Conservation (phyloP, 2,797 vertebrate species). For the Onychomys leucogaster region DNA sequence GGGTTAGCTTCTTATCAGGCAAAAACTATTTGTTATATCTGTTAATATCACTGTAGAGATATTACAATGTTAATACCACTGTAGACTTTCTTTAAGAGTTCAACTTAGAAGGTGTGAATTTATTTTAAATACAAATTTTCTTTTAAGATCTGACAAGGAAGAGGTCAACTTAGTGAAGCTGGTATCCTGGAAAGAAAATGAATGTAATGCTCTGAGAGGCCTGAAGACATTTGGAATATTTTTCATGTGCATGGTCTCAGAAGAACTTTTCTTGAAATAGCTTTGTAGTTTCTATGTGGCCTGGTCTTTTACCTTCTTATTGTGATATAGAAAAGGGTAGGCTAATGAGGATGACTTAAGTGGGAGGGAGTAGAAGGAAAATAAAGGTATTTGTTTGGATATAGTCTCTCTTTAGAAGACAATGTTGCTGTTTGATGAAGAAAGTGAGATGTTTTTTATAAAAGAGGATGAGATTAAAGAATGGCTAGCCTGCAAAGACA, state of each 20-base stretch:
- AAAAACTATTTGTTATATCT: conserved; percentile 40
- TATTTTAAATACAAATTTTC: conserved; percentile 68
- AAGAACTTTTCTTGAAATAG: conserved; percentile 64
- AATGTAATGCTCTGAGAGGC: conserved; percentile 17
- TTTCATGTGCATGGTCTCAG: background rate
- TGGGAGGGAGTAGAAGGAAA: background rate
- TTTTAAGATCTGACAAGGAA: conserved; percentile 67
- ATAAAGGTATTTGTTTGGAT: conserved; percentile 29
- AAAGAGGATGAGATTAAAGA: conserved; percentile 29
- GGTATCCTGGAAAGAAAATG: conserved; percentile 43
- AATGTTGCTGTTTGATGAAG: conserved; percentile 20
- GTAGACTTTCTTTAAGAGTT: conserved; percentile 69
- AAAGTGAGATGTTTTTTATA: conserved; percentile 51
- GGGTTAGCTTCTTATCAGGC: background rate
- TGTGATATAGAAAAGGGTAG: conserved; percentile 35
- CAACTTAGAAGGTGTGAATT: conserved; percentile 45
- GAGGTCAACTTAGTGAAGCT: conserved; percentile 71
- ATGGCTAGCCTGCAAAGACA: background rate
- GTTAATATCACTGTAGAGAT: conserved; percentile 61
- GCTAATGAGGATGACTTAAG: conserved; percentile 19
- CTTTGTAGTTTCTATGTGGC: conserved; percentile 61
- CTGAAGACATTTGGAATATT: conserved; percentile 37
- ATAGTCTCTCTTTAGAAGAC: conserved; percentile 23
- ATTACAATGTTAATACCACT: conserved; percentile 48
- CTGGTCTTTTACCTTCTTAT: conserved; percentile 49